Evolutionary conservation across 2,888 invertebrate genomes (phyloP).

Genomic region (Nephrocerus scutellatus): DNA sequence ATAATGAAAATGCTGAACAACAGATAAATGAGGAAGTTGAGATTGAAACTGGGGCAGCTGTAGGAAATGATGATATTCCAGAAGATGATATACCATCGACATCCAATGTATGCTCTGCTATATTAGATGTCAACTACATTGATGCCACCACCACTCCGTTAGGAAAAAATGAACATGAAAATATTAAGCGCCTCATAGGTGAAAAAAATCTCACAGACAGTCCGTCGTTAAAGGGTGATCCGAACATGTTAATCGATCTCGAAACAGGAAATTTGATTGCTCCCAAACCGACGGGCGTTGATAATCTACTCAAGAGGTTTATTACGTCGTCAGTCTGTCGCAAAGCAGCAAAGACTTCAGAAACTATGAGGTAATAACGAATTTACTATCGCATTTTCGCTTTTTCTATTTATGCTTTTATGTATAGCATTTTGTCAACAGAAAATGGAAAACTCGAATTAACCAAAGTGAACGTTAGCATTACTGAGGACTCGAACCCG

Average conservation of each 20-base stretch:
- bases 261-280: constrained; percentile 48
- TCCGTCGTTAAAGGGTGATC: constrained; percentile 52
- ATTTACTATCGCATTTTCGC: background rate
- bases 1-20: constrained; percentile 14
- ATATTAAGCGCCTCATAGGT: constrained; percentile 27
- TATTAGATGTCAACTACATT: no score
- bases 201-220: constrained; percentile 26
- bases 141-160: constrained; percentile 21
- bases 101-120: no score
- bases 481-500: constrained; percentile 32
- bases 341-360: constrained; percentile 51
- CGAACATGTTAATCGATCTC: constrained; percentile 57
- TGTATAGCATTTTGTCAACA: constrained; percentile 46
- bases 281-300: constrained; percentile 53
- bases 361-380: constrained; percentile 44
- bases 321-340: constrained; percentile 59
- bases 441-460: constrained; percentile 48
- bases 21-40: constrained; percentile 1
- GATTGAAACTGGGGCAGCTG: background rate
- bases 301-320: constrained; percentile 64
- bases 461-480: constrained; percentile 34
- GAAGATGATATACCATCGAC: constrained; percentile 2
- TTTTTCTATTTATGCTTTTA: constrained; percentile 1
- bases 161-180: no score
- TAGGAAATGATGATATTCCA: background rate